Conservation (phyloP, 2,797 vertebrate species). For the Falco concolor region DNA sequence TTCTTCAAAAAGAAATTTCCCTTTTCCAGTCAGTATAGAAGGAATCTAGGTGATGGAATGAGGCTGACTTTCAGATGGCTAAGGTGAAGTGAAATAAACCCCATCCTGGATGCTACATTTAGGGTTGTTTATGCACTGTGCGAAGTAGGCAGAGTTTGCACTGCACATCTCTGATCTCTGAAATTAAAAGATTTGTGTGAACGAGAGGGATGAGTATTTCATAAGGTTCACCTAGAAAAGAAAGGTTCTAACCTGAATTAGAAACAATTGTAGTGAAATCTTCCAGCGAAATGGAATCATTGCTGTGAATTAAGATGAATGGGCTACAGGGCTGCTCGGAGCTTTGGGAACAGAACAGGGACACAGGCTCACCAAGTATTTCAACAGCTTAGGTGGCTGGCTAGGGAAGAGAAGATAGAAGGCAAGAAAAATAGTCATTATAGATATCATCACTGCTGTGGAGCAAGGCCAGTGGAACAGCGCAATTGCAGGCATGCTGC, state of each 20-base stretch:
- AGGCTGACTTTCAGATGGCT: background rate
- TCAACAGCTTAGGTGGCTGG: background rate
- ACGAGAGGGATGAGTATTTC: background rate
- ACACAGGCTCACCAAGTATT: background rate
- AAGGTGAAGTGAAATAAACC: background rate
- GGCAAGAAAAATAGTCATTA: background rate
- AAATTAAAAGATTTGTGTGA: background rate
- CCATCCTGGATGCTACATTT: background rate
- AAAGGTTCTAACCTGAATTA: background rate
- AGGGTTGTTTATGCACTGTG: background rate
- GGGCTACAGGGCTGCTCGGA: background rate
- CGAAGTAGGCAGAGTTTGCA: background rate
- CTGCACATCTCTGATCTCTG: background rate
- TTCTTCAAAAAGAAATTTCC: background rate
- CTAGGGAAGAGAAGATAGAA: background rate
- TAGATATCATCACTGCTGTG: background rate
- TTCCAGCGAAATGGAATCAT: background rate
- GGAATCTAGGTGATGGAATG: background rate
- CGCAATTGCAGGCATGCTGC: background rate
- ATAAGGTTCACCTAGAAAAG: background rate
- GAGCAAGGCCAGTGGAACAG: background rate
- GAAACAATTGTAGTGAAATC: background rate
- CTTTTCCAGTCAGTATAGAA: background rate
- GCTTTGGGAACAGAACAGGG: background rate
- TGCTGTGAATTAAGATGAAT: background rate